A percentile compares a stretch with the other conserved stretches of the same genome.
phyloP scores from a whole-genome alignment of 2,797 vertebrate species.

The Malacoraja senta region DNA sequence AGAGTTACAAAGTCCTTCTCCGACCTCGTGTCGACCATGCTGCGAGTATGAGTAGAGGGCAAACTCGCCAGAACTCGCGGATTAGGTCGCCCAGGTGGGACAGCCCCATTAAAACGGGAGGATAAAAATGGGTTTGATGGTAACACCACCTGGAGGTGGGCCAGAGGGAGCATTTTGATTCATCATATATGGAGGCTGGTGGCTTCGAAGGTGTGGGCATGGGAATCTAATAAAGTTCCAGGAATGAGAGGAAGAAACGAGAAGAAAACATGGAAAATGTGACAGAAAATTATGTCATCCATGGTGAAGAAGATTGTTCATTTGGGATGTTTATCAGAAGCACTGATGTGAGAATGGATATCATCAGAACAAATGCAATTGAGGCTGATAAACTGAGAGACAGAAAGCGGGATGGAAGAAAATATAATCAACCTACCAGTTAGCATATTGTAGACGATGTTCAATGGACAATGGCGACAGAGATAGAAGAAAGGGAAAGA shows the following conservation, averaged over 20 bases:
- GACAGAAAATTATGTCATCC: not conserved
- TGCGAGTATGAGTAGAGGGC: too few species aligned
- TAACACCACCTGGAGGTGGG: too few species aligned
- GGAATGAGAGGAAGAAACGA: not conserved
- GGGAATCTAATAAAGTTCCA: too few species aligned
- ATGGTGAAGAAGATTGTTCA: not conserved
- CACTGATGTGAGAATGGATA: not conserved
- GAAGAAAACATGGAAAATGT: not conserved
- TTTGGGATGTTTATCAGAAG: not conserved
- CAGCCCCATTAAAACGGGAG: too few species aligned
- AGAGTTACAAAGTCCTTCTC: too few species aligned
- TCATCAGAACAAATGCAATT: not conserved
- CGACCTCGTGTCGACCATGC: too few species aligned
- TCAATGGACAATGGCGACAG: not conserved
- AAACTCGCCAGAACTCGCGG: too few species aligned
- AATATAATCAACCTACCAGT: not conserved
- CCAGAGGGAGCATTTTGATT: too few species aligned
- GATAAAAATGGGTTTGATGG: too few species aligned
- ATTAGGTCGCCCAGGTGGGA: too few species aligned
- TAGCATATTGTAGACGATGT: not conserved
- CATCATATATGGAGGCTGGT: too few species aligned
- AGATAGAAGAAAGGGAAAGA: not conserved
- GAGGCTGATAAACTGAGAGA: not conserved
- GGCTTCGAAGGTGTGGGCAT: too few species aligned
- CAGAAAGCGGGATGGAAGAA: not conserved